Evolutionary conservation across 37 sponge, comb jelly and placozoan genomes (phyloP).

Genomic region (Aphrocallistes beatrix): DNA sequence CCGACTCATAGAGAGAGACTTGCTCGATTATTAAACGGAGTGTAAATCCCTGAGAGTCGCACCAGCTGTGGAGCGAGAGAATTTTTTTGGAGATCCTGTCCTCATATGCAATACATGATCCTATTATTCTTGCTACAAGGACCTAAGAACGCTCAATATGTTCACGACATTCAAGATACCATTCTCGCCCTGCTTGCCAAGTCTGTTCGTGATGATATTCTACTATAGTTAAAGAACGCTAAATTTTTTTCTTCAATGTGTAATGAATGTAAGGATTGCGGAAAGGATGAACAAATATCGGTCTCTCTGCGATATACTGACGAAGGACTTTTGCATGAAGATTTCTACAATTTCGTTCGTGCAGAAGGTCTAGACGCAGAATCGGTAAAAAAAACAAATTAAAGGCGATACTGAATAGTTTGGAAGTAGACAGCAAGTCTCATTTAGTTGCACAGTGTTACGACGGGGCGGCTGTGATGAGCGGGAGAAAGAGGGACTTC

Average conservation of each 20-base stretch:
- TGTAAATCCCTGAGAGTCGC: neutral
- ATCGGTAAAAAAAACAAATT: neutral
- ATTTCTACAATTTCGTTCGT: conserved; percentile 15
- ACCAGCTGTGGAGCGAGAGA: neutral
- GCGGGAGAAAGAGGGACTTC: conserved; percentile 5
- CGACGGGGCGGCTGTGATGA: conserved; percentile 1
- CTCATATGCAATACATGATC: neutral
- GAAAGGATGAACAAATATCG: neutral
- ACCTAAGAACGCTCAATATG: neutral
- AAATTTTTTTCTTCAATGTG: neutral
- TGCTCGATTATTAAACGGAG: neutral
- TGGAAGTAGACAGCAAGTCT: conserved; percentile 14
- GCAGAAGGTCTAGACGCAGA: neutral
- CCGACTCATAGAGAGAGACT: neutral
- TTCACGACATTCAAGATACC: neutral
- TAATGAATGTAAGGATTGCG: conserved; percentile 3
- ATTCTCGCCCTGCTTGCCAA: conserved; percentile 19
- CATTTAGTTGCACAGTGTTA: conserved; percentile 16
- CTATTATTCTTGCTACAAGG: neutral
- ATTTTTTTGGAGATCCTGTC: neutral
- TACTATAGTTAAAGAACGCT: neutral
- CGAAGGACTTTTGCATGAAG: conserved; percentile 4
- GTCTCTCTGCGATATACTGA: conserved; percentile 12
- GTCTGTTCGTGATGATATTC: neutral
- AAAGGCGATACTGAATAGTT: neutral